Evolutionary conservation across 2,113 vertebrate species (phyloP), one percentile per base, ranked within the genome.

Genomic region (Nanger granti): DNA sequence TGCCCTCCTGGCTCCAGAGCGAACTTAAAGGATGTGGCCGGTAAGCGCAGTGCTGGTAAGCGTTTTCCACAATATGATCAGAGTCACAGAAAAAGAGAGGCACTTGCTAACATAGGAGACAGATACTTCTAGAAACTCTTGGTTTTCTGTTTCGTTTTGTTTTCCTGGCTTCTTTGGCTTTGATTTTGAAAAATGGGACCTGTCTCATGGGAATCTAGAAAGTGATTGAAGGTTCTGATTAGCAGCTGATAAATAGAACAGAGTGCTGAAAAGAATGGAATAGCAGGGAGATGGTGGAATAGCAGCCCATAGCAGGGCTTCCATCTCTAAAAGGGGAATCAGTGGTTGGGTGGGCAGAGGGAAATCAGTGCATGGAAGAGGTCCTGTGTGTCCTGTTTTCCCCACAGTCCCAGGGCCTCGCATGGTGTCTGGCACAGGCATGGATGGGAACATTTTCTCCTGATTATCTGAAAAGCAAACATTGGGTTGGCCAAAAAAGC

Each of bases 21-120:
- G 28, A 6, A 49, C 34, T 28, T 20, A 84, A 87, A 69, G 24
- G 49, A 60, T 41, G 6, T 1, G 20, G 14, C 18, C 20, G n/a
- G 94, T 55, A 92, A 64, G 83, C 92, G 57, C 96, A 54, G 57
- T 93, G 82, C 97, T 97, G 96, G 91, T 97, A 97, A 97, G n/a
- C 22, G 69, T 93, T 98, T 98, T 90, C 91, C 80, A 97, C 59
- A 76, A 92, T 97, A 94, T 1, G 59, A 93, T 84, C 96, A 93
- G 89, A 96, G 94, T 76, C 47, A 44, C 29, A 73, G n/a, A 41
- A 79, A 66, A 49, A 49, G 49, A 14, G 7, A 62, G 91, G 41
- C 49, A 20, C 26, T 94, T 93, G 29, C 49, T 10, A 1, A 91
- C 41, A 13, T 20, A 60, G 41, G 22, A 82, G 49, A 76, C 59